Evolutionary conservation across 2,888 invertebrate species (phyloP), one percentile per base, ranked within the genome.

Genomic region (Andrena fulva): DNA sequence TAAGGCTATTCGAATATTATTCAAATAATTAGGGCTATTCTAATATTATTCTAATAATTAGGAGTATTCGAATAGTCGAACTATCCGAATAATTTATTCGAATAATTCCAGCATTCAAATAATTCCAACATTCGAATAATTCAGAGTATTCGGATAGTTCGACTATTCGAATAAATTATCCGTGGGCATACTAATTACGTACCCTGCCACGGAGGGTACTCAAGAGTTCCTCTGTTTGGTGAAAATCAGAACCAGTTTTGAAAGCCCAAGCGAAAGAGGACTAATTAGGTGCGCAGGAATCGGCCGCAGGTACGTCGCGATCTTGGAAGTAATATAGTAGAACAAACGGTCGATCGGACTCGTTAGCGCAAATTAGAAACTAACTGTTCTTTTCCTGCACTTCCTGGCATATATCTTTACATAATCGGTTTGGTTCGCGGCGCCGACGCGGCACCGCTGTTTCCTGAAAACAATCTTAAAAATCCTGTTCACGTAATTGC

Each of bases 381-480:
- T 29, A 50, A 50, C 48, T 52, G 42, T 66, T 66, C 29, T n/a
- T 50, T 48, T 12, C 27, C 27, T 29, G 29, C 50, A 66, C 66
- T 66, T 66, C 50, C 66, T 66, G n/a, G n/a, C 50, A n/a, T 66
- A 27, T 50, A 16, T 66, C 24, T 66, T 66, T 66, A 66, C 29
- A 52, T 66, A 66, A 52, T 66, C 29, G n/a, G 50, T 66, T 48
- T 31, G 66, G 29, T 66, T 52, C 24, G 48, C 48, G 42, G 50
- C 66, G 66, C 66, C 48, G n/a, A 66, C 66, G 10, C 29, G 48
- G 48, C 48, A 66, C 50, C 48, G 66, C 29, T 66, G 29, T 66
- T 66, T 66, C 66, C 66, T 66, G 66, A 66, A 66, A 66, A 66
- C 24, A 66, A 64, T 66, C 66, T 24, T 27, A 66, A 48, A 66